Base-by-base conservation (phyloP, 2,113 vertebrate species). In the Taxidea taxus region DNA sequence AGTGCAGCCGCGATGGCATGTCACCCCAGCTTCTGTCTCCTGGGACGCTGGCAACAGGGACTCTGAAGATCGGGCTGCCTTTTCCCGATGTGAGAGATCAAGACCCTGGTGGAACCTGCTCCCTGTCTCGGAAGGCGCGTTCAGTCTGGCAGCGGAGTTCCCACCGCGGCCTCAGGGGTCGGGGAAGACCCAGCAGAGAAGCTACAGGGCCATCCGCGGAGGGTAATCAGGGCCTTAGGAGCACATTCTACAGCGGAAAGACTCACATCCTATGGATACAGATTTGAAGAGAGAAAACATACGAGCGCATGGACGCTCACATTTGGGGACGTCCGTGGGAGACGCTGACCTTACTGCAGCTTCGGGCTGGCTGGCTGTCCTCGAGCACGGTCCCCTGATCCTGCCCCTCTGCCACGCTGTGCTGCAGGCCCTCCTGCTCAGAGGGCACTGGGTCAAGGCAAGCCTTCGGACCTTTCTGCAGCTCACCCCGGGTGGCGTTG, bases 341-440 rank as follows among this genome's bases (percentile, higher is more conserved):
- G 25, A 25, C 0, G 3, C 27, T 4, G 47, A 21, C 16, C n/a
- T 87, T 87, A 9, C 15, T 3, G 4, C 51, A 23, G 13, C 12
- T 0, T 18, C 5, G 6, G 62, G 18, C 49, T 4, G 5, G 42
- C 29, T 4, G 3, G 12, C 10, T 51, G 9, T 72, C 39, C 93
- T 1, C 18, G 31, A 29, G 20, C 2, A 1, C 6, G 0, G 4
- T 39, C 13, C 31, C 8, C 34, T 0, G 44, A 20, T 4, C 4
- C 3, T 15, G 51, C 25, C 81, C 49, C 15, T 49, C 34, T 9
- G 64, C 34, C 23, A n/a, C 4, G 13, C 4, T 2, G 15, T 15
- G 6, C 8, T 8, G 25, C 18, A 9, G 77, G 8, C 11, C 16
- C 16, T 21, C 58, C 23, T 56, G 15, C 44, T 75, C 16, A 16